phyloP scores from a whole-genome alignment of 2,797 vertebrate species.

The Syngnathus acus region DNA sequence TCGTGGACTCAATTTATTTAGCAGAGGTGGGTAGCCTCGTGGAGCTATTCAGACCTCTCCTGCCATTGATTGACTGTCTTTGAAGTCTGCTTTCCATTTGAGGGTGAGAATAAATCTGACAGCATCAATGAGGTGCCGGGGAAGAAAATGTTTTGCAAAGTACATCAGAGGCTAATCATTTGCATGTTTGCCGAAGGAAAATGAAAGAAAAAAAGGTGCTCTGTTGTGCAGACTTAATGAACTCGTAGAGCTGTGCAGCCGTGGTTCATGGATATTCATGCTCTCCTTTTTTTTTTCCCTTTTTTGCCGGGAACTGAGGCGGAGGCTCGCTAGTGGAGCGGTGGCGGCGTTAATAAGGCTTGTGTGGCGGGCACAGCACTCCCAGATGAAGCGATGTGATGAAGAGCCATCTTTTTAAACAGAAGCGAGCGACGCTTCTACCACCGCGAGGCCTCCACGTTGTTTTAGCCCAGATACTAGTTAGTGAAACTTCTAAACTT shows the following conservation, averaged over 20 bases:
- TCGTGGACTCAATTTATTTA: slow-evolving; percentile 16
- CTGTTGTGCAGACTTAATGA: slow-evolving; percentile 1
- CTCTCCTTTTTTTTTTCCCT: background rate
- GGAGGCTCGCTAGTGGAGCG: background rate
- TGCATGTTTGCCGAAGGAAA: slow-evolving; percentile 18
- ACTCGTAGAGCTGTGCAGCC: background rate
- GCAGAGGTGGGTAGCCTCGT: slow-evolving; percentile 17
- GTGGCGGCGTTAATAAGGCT: slow-evolving; percentile 11
- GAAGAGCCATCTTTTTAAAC: slow-evolving; percentile 6
- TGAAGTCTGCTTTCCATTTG: slow-evolving; percentile 39
- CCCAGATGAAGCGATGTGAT: background rate
- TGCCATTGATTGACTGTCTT: slow-evolving; percentile 34
- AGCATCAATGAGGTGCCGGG: slow-evolving; percentile 7
- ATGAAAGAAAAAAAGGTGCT: slow-evolving; percentile 13
- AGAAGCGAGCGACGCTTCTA: background rate
- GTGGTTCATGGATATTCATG: slow-evolving; percentile 8
- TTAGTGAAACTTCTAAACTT: background rate
- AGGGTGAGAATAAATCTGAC: slow-evolving; percentile 14
- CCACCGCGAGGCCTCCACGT: slow-evolving; percentile 8
- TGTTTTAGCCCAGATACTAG: slow-evolving; percentile 8
- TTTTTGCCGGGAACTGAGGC: background rate
- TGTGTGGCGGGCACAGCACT: background rate
- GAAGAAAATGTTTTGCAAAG: slow-evolving; percentile 5
- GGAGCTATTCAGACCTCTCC: slow-evolving; percentile 32
- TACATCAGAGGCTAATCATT: slow-evolving; percentile 20